These are phyloP conservation scores for Ptilonorhynchus violaceus DNA, from an alignment of 2,113 vertebrate species.

Conservation along the genomic window DNA sequence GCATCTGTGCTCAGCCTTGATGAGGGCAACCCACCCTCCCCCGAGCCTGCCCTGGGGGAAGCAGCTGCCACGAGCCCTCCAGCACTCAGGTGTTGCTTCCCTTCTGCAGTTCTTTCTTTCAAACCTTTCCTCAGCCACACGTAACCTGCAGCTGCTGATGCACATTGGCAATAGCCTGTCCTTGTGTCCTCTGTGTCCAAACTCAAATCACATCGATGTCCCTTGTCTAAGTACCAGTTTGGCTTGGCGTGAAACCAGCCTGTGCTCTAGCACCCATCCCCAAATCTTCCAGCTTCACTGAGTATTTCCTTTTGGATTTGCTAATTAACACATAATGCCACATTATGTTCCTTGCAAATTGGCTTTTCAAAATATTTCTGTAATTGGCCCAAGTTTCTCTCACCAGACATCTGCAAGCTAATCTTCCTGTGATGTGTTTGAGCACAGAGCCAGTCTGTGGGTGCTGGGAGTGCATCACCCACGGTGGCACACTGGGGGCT, in stretches of 20 bases:
- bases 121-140: not conserved
- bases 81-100: not conserved
- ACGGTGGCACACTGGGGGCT: accelerated
- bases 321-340: not conserved
- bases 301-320: not conserved
- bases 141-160: not conserved
- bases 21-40: not conserved
- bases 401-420: not conserved
- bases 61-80: not conserved
- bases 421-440: not conserved
- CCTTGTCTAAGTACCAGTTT: not conserved
- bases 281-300: not conserved
- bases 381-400: not conserved
- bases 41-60: not conserved
- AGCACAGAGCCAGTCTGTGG: not conserved
- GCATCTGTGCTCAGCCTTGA: not conserved
- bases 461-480: not conserved
- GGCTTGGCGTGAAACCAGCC: not conserved
- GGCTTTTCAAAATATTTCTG: not conserved
- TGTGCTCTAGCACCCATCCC: not conserved
- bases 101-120: not conserved
- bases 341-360: not conserved
- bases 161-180: not conserved
- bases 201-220: not conserved
- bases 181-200: not conserved